phyloP scores from a whole-genome alignment of 2,113 vertebrate genomes.

The Phyllostomus discolor region DNA sequence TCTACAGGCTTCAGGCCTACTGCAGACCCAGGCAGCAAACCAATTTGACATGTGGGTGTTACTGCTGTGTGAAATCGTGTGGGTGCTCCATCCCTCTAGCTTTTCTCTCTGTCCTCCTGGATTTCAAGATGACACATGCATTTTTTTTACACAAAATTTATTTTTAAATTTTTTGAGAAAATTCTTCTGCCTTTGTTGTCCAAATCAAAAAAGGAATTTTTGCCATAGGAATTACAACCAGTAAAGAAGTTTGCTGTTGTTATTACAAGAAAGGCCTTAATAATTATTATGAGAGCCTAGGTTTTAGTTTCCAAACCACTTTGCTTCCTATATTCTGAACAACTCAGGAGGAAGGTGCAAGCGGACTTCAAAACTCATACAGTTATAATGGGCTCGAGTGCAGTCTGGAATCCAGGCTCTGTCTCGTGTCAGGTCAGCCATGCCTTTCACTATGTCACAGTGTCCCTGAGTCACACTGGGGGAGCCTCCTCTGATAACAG shows the following conservation, averaged over 20 bases:
- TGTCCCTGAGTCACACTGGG: neutral
- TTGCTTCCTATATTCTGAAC: neutral
- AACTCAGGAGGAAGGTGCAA: neutral
- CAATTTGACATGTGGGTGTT: neutral
- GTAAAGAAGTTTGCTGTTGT: neutral
- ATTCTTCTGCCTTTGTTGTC: neutral
- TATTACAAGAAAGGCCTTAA: neutral
- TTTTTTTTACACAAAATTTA: neutral
- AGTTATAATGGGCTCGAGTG: neutral
- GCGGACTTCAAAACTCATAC: neutral
- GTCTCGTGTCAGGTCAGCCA: neutral
- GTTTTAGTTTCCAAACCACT: neutral
- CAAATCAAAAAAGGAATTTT: slow-evolving; percentile 22
- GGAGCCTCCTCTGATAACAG: neutral
- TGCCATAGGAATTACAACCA: neutral
- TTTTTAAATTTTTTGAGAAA: slow-evolving; percentile 4
- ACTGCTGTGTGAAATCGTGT: neutral
- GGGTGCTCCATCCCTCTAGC: neutral
- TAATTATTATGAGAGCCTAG: neutral
- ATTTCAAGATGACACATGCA: neutral
- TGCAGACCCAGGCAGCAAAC: neutral
- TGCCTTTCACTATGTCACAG: neutral
- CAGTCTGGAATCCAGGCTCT: neutral
- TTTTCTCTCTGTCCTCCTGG: neutral
- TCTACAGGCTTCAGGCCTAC: neutral